Percentiles rank a stretch among this genome's conserved stretches.
Conservation (phyloP, 1,140 invertebrate genomes). For the Camponotus pennsylvanicus region DNA sequence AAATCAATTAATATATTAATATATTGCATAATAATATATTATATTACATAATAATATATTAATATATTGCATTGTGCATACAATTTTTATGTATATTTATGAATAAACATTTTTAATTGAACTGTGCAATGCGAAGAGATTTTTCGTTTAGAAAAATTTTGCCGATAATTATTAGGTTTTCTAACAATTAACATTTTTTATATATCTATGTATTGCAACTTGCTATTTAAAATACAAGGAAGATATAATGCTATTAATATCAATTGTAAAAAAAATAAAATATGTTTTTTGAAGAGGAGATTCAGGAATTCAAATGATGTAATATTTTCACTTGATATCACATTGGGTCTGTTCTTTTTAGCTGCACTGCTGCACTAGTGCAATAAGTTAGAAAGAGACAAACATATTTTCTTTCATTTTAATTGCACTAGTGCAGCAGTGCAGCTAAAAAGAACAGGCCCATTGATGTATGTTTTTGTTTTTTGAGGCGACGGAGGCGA, state of each 20-base stretch:
- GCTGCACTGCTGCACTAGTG: no score
- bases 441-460: no score
- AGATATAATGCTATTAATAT: slow-evolving; percentile 11
- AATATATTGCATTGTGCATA: slow-evolving; percentile 26
- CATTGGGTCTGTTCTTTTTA: no score
- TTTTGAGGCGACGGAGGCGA: no score
- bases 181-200: slow-evolving; percentile 30
- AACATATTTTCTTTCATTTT: no score
- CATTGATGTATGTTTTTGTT: no score
- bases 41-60: no score
- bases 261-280: slow-evolving; percentile 45
- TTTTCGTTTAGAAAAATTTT: not conserved
- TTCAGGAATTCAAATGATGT: not conserved
- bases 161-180: slow-evolving; percentile 6
- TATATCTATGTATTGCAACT: slow-evolving; percentile 19
- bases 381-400: no score
- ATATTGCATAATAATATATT: not conserved
- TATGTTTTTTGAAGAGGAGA: not conserved
- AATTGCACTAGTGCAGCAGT: no score
- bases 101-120: slow-evolving; percentile 59
- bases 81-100: not conserved
- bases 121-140: not conserved
- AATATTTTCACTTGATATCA: no score
- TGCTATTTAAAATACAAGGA: slow-evolving; percentile 5
- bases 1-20: slow-evolving; percentile 18